These are phyloP conservation scores for Melanophora roralis DNA, from an alignment of 2,888 invertebrate species.

Conservation along the genomic window DNA sequence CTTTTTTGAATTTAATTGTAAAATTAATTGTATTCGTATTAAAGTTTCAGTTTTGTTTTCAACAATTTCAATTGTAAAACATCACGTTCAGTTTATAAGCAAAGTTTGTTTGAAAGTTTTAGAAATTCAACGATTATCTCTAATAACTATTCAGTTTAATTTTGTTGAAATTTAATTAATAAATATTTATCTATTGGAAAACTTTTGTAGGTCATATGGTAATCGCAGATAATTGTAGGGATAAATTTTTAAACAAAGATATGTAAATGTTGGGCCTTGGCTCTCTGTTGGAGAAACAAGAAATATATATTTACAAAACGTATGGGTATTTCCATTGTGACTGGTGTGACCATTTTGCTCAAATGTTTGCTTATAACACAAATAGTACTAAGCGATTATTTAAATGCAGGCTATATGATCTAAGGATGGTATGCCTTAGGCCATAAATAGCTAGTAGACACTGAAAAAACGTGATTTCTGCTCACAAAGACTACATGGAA, in stretches of 20 bases:
- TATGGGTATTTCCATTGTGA: no score
- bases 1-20: neutral
- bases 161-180: neutral
- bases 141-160: conserved; percentile 25
- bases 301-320: no score
- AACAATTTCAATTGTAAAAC: conserved; percentile 9
- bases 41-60: neutral
- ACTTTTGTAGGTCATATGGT: neutral
- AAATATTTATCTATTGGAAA: neutral
- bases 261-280: no score
- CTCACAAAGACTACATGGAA: no score
- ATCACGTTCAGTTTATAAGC: conserved; percentile 30
- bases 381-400: no score
- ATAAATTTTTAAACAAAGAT: neutral
- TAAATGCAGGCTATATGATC: no score
- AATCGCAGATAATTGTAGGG: neutral
- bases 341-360: no score
- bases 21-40: conserved; percentile 4
- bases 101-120: conserved; percentile 12
- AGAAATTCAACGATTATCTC: conserved; percentile 10
- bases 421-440: no score
- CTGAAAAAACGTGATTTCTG: no score
- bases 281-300: no score
- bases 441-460: no score
- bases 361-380: no score